Evolutionary conservation across 2,797 vertebrate genomes (phyloP), one percentile per base, ranked within the genome.

Genomic region (Poeciliopsis infans): DNA sequence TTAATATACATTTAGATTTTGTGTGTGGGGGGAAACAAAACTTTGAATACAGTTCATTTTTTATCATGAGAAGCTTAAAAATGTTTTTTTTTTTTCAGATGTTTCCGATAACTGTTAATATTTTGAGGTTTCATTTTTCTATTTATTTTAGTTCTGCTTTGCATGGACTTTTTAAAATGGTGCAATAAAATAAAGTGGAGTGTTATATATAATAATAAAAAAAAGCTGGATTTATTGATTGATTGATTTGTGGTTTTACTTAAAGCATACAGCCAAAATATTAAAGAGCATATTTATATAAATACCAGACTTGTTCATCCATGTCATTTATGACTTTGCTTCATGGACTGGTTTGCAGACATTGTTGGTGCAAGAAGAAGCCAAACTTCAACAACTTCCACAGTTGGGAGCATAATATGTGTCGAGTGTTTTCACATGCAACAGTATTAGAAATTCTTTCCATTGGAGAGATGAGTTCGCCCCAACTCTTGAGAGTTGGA

Each of bases 121-220:
- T 66, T 64, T 76, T 36, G 31, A 18, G 41, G 5, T 43, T 45
- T 36, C 7, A 15, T 0, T 64, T 49, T 51, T 75, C 0, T 79
- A 70, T 88, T 88, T 86, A 76, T 90, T 84, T 83, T 51, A 84
- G 53, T 90, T 76, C 8, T 80, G 82, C 90, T 75, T 23, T 78
- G 91, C 92, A 93, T 93, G 91, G n/a, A 25, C 78, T 82, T 80
- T 73, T 83, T 31, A 18, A 55, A 18, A 78, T 47, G 11, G 85
- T 91, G 85, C 84, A 93, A 91, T 91, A 81, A 81, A 92, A 85
- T 85, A 80, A 84, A 89, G 64, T 76, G 41, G 39, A 82, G 51
- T 76, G 57, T 79, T 66, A 47, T 80, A 47, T 80, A 36, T 28
- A 45, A 25, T n/a, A 79, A 11, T 15, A 80, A 43, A 39, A 39